A percentile compares a stretch with the other conserved stretches of the same genome.
Conservation (phyloP, 2,888 invertebrate genomes). For the Hirtodrosophila trivittata region DNA sequence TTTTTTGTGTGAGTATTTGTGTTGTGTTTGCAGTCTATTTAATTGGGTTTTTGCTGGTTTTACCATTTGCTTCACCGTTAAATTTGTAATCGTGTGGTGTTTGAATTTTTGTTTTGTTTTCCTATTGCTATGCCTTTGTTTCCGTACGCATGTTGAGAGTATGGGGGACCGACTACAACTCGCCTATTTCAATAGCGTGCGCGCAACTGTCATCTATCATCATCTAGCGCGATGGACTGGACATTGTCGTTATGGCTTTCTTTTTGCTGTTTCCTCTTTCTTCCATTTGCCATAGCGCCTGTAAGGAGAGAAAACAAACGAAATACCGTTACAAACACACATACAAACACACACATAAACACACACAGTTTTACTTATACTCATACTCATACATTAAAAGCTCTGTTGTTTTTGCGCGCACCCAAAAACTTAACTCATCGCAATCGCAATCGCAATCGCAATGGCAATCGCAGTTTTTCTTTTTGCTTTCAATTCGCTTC, state of each 20-base stretch:
- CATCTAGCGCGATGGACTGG: conserved; percentile 27
- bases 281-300: conserved; percentile 19
- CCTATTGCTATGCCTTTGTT: conserved; percentile 6
- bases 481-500: conserved; percentile 63
- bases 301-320: conserved; percentile 45
- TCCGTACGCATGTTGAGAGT: conserved; percentile 20
- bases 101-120: too few relatives aligned
- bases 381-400: conserved; percentile 7
- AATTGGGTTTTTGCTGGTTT: conserved; percentile 14
- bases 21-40: background rate
- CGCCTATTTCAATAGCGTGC: conserved; percentile 10
- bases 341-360: conserved; percentile 12
- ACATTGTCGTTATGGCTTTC: conserved; percentile 35
- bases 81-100: conserved; percentile 20
- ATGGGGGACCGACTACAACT: conserved; percentile 9
- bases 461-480: too few relatives aligned
- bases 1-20: conserved; percentile 1
- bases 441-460: conserved; percentile 64
- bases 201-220: conserved; percentile 22
- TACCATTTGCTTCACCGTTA: conserved; percentile 42
- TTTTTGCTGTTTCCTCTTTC: conserved; percentile 37
- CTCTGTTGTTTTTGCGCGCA: conserved; percentile 48
- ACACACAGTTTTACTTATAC: background rate
- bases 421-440: conserved; percentile 71
- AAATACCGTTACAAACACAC: conserved; percentile 50